Evolutionary conservation across 2,888 invertebrate genomes (phyloP).

Genomic region (Calameuta pallipes): DNA sequence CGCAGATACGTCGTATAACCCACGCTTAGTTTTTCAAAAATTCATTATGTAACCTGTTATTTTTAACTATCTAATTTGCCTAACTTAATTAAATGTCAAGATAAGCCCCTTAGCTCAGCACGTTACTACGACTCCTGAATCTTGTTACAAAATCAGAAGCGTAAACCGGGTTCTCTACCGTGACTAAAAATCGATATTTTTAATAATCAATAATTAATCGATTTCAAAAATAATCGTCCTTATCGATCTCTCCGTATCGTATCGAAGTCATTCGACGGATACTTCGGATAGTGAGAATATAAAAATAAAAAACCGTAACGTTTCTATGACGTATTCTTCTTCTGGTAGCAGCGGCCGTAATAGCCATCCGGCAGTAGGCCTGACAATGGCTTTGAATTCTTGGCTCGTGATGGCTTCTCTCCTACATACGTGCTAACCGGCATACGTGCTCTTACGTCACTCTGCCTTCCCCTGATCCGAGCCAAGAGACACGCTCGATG

Average conservation of each 20-base stretch:
- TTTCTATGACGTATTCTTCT: not conserved
- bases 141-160: not conserved
- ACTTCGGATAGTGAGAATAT: not conserved
- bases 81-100: not conserved
- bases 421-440: not conserved
- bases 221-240: slow-evolving; percentile 12
- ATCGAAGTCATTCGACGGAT: slow-evolving; percentile 2
- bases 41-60: not conserved
- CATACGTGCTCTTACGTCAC: not conserved
- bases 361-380: not conserved
- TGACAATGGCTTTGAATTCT: slow-evolving; percentile 13
- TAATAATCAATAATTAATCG: not conserved
- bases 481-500: not conserved
- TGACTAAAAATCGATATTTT: not conserved
- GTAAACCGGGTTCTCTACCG: not conserved
- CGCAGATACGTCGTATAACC: not conserved
- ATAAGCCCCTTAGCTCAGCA: not conserved
- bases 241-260: slow-evolving; percentile 20
- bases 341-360: not conserved
- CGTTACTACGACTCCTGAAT: not conserved
- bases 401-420: slow-evolving; percentile 1
- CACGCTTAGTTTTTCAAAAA: not conserved
- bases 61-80: not conserved
- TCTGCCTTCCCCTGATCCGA: not conserved
- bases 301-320: not conserved